Conservation (phyloP, 2,888 invertebrate species). For the Coenonympha arcania region DNA sequence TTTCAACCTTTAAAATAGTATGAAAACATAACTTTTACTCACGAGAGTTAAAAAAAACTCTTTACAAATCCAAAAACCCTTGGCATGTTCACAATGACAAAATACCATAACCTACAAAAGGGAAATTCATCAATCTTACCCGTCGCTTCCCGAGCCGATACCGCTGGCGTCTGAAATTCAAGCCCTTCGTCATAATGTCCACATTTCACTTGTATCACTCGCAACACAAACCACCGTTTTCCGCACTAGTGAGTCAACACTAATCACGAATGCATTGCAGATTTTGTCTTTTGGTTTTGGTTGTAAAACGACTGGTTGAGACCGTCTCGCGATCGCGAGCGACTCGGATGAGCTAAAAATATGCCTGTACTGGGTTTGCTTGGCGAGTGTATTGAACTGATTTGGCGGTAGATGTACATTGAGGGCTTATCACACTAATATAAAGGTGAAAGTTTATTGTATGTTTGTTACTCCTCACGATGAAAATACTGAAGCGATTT, state of each 20-base stretch:
- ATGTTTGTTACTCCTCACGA: no score
- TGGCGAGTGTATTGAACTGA: constrained; percentile 25
- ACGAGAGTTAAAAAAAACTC: no score
- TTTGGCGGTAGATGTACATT: constrained; percentile 21
- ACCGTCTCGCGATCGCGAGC: constrained; percentile 43
- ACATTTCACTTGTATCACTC: constrained; percentile 45
- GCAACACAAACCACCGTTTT: constrained; percentile 27
- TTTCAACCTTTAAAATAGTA: no score
- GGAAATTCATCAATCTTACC: no score
- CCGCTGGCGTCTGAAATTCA: constrained; percentile 58
- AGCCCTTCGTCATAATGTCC: constrained; percentile 62
- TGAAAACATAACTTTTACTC: no score
- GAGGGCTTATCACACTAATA: no score
- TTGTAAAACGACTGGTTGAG: constrained; percentile 11
- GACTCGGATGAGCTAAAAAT: constrained; percentile 63
- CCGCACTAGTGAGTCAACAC: constrained; percentile 28
- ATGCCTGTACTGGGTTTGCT: constrained; percentile 34
- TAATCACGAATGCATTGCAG: constrained; percentile 16
- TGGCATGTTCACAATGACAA: constrained; percentile 8
- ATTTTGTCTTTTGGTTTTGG: constrained; percentile 9
- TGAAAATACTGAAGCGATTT: no score
- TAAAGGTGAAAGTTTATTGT: no score
- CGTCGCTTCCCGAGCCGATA: constrained; percentile 48
- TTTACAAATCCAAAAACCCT: not conserved
- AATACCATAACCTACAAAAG: not conserved